Percentiles rank a stretch among this genome's conserved stretches.
These are phyloP conservation scores for Labroides dimidiatus DNA, from an alignment of 2,797 vertebrate species.

Conservation along the genomic window DNA sequence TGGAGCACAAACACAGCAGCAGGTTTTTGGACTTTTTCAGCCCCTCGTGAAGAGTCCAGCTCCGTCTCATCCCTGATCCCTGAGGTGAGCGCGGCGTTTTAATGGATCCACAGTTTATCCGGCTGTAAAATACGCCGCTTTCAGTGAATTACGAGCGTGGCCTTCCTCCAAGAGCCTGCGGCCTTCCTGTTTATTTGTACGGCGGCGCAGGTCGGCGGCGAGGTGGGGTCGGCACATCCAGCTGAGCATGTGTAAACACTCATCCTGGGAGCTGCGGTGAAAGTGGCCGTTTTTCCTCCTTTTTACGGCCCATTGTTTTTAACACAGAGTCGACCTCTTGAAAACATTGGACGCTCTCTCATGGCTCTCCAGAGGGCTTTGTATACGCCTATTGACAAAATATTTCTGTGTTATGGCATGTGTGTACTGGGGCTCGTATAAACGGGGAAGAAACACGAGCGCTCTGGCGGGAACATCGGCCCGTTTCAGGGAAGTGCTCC, in stretches of 20 bases:
- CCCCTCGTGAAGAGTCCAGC: slow-evolving; percentile 26
- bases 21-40: slow-evolving; percentile 49
- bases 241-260: slow-evolving; percentile 82
- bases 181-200: slow-evolving; percentile 89
- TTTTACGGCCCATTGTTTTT: slow-evolving; percentile 79
- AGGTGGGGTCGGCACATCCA: slow-evolving; percentile 77
- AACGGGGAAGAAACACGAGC: slow-evolving; percentile 72
- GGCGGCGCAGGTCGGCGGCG: slow-evolving; percentile 78
- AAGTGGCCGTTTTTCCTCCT: slow-evolving; percentile 65
- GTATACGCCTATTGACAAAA: slow-evolving; percentile 83
- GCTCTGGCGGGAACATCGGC: slow-evolving; percentile 69
- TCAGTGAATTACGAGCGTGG: slow-evolving; percentile 81
- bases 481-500: slow-evolving; percentile 70
- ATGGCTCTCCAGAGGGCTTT: slow-evolving; percentile 71
- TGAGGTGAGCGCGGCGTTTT: slow-evolving; percentile 28
- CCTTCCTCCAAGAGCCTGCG: slow-evolving; percentile 77
- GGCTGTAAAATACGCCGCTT: slow-evolving; percentile 84
- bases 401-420: slow-evolving; percentile 84
- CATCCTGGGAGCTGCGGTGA: slow-evolving; percentile 56
- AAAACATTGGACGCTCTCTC: slow-evolving; percentile 73
- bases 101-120: slow-evolving; percentile 79
- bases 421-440: slow-evolving; percentile 75
- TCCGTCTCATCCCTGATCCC: too few species aligned
- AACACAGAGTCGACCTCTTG: slow-evolving; percentile 77
- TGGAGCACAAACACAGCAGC: slow-evolving; percentile 38